phyloP scores from a whole-genome alignment of 2,113 vertebrate species.

The Ptyas mucosa region DNA sequence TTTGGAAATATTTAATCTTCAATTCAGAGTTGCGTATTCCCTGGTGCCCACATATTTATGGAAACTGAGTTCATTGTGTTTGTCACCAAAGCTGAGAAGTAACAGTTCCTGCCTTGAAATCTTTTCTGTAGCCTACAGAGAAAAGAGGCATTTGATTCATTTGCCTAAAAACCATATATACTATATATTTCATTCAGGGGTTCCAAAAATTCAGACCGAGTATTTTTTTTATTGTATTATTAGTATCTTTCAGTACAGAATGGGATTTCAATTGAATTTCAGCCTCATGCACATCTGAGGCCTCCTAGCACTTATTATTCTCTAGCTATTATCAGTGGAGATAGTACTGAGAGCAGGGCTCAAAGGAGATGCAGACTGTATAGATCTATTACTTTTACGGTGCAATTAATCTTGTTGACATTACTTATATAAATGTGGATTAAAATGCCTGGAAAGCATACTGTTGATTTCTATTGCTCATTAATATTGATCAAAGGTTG shows the following conservation, averaged over 20 bases:
- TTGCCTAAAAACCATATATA: not conserved
- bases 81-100: slow-evolving; percentile 32
- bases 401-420: slow-evolving; percentile 75
- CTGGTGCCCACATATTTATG: not conserved
- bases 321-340: slow-evolving; percentile 37
- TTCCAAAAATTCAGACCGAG: slow-evolving; percentile 30
- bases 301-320: slow-evolving; percentile 20
- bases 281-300: slow-evolving; percentile 18
- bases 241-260: slow-evolving; percentile 35
- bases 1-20: slow-evolving; percentile 15
- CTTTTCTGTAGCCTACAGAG: slow-evolving; percentile 14
- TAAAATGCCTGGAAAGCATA: slow-evolving; percentile 69
- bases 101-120: slow-evolving; percentile 28
- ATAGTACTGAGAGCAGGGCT: slow-evolving; percentile 24
- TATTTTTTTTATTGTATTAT: slow-evolving; percentile 16
- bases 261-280: slow-evolving; percentile 33
- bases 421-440: slow-evolving; percentile 66
- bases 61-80: slow-evolving; percentile 19
- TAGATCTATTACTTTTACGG: slow-evolving; percentile 63
- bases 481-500: slow-evolving; percentile 73
- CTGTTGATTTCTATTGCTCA: slow-evolving; percentile 62
- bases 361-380: slow-evolving; percentile 60
- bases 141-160: slow-evolving; percentile 26
- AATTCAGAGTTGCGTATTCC: not conserved
- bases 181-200: slow-evolving; percentile 29